A percentile compares a stretch with the other conserved stretches of the same genome.
These are phyloP conservation scores for Pteromalus puparum DNA, from an alignment of 1,140 invertebrate species.

Conservation along the genomic window DNA sequence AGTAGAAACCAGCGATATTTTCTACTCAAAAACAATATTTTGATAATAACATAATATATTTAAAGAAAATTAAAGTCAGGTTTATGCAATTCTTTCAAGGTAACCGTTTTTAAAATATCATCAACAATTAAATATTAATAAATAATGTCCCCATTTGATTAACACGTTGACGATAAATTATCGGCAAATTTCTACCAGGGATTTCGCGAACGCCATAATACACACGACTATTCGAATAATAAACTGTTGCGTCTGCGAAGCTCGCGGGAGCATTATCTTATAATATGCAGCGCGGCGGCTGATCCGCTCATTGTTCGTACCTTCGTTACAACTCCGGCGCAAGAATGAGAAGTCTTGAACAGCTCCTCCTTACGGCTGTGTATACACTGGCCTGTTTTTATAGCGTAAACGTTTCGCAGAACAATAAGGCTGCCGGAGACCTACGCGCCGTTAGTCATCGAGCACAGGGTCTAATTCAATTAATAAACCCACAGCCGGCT, in stretches of 20 bases:
- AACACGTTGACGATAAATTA: too few relatives aligned
- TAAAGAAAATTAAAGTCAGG: too few relatives aligned
- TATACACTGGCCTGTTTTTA: not conserved
- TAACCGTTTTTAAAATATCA: too few relatives aligned
- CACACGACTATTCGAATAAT: not conserved
- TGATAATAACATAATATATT: too few relatives aligned
- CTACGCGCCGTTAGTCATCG: not conserved
- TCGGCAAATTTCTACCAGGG: too few relatives aligned
- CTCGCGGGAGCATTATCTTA: not conserved
- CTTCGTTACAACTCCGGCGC: not conserved
- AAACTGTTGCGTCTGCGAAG: not conserved
- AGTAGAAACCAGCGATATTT: too few relatives aligned
- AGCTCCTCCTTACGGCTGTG: not conserved
- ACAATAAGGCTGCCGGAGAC: not conserved
- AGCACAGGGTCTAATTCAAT: not conserved
- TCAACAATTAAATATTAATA: too few relatives aligned
- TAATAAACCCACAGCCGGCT: not conserved
- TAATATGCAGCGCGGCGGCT: not conserved
- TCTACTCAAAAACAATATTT: too few relatives aligned
- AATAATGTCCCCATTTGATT: too few relatives aligned
- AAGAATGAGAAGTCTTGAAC: not conserved
- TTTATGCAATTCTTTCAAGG: too few relatives aligned
- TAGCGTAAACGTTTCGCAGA: conserved; percentile 14
- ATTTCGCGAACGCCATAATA: not conserved
- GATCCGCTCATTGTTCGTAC: conserved; percentile 8